Conservation (phyloP, 2,888 invertebrate genomes). For the Brachyopa scutellaris region DNA sequence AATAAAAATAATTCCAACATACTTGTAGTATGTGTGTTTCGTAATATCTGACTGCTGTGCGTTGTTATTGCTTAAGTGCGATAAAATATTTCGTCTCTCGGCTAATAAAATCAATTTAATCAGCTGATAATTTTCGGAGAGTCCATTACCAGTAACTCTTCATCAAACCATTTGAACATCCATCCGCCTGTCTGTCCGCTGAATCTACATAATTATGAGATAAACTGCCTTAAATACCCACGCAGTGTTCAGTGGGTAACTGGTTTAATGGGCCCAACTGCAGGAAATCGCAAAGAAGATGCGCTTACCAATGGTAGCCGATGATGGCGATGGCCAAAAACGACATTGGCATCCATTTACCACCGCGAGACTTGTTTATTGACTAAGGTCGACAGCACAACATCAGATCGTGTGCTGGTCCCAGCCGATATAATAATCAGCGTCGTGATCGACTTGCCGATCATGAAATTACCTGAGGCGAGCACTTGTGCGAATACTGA, state of each 20-base stretch:
- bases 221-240: slow-evolving; percentile 11
- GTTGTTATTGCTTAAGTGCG: slow-evolving; percentile 39
- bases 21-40: background rate
- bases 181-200: background rate
- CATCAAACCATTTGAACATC: background rate
- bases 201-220: slow-evolving; percentile 1
- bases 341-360: slow-evolving; percentile 44
- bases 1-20: background rate
- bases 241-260: slow-evolving; percentile 31
- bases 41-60: background rate
- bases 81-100: slow-evolving; percentile 22
- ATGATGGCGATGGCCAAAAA: slow-evolving; percentile 59
- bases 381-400: slow-evolving; percentile 78
- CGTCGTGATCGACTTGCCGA: background rate
- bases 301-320: background rate
- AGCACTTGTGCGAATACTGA: slow-evolving; percentile 48
- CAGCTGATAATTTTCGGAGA: slow-evolving; percentile 10
- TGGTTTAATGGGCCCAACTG: slow-evolving; percentile 40
- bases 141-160: background rate
- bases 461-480: slow-evolving; percentile 11
- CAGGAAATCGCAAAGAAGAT: slow-evolving; percentile 3
- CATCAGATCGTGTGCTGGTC: slow-evolving; percentile 8
- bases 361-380: slow-evolving; percentile 73
- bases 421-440: slow-evolving; percentile 27
- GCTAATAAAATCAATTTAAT: slow-evolving; percentile 26